phyloP scores from a whole-genome alignment of 1,140 invertebrate genomes.

The Phymastichus coffea region DNA sequence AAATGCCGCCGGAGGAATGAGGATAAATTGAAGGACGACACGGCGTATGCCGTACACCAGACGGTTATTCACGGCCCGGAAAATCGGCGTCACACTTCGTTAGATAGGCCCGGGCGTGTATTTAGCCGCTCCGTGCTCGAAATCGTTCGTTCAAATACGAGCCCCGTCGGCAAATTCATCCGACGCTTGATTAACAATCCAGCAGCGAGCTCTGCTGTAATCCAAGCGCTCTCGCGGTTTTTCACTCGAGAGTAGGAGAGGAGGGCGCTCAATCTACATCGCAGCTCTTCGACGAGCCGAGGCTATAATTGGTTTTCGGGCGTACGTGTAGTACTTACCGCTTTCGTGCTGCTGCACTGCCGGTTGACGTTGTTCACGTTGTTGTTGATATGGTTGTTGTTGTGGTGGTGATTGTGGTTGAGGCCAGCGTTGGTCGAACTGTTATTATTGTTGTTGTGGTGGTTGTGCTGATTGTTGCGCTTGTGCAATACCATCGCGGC shows the following conservation, averaged over 20 bases:
- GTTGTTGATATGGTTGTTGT: slow-evolving; percentile 34
- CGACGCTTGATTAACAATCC: slow-evolving; percentile 23
- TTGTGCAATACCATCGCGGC: slow-evolving; percentile 55
- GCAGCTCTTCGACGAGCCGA: background rate
- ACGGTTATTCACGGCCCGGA: slow-evolving; percentile 12
- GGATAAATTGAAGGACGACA: slow-evolving; percentile 9
- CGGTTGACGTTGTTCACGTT: slow-evolving; percentile 12
- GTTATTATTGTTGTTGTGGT: slow-evolving; percentile 38
- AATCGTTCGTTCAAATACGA: slow-evolving; percentile 19
- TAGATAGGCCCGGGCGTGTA: background rate
- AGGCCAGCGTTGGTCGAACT: slow-evolving; percentile 42
- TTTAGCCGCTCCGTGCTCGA: background rate
- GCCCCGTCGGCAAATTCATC: background rate
- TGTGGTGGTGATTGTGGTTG: slow-evolving; percentile 46
- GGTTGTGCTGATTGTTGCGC: slow-evolving; percentile 47
- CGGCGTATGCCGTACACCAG: background rate
- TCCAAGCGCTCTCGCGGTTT: background rate
- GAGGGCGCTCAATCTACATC: background rate
- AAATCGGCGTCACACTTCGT: slow-evolving; percentile 23
- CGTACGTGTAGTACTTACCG: slow-evolving; percentile 41
- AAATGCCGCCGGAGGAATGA: background rate
- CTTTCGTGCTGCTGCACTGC: slow-evolving; percentile 27
- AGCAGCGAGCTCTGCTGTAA: too few species aligned
- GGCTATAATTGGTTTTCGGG: slow-evolving; percentile 3
- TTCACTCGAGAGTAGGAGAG: background rate